Evolutionary conservation across 2,113 vertebrate species (phyloP), one percentile per base, ranked within the genome.

Genomic region (Etheostoma spectabile): DNA sequence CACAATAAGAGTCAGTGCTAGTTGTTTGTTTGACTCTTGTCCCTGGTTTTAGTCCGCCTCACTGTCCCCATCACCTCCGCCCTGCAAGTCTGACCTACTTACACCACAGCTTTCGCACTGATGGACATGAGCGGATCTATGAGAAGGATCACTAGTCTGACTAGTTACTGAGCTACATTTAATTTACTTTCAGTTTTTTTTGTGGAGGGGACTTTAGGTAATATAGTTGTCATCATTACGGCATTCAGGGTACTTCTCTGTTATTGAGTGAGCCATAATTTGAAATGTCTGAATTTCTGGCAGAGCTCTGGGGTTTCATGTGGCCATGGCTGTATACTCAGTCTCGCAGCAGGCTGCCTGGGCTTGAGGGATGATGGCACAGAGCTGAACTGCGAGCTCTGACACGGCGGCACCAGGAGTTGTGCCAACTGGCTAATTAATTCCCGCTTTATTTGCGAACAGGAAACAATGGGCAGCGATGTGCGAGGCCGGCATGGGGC

Each of bases 401-500:
- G 86, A 91, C 85, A 83, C 38, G 57, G 46, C 67, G 51, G 82
- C 86, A 77, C 87, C 75, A 35, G 38, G 68, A 87, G 77, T 85
- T 48, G 87, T 86, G 91, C 91, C 91, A 92, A 91, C 62, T 64
- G 81, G 85, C 90, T 92, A 90, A 94, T 94, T 94, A 92, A 95
- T 91, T 89, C 90, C 72, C 33, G 86, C 91, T 93, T 91, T 90
- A 92, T 90, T 92, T 86, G 89, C 77, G 89, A 86, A 69, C 60
- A 67, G 89, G 80, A 93, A 88, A 93, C 91, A 93, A 93, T 92
- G 90, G 84, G 89, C 70, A 76, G 89, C 52, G 30, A 90, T 80
- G 91, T 87, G 79, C 74, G 22, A 84, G 87, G 89, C 83, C 79
- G 52, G 87, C 63, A 73, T 79, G 71, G 81, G 80, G 89, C 48